Base-by-base conservation (phyloP, 2,888 invertebrate genomes). In the Diachrysia chrysitis region DNA sequence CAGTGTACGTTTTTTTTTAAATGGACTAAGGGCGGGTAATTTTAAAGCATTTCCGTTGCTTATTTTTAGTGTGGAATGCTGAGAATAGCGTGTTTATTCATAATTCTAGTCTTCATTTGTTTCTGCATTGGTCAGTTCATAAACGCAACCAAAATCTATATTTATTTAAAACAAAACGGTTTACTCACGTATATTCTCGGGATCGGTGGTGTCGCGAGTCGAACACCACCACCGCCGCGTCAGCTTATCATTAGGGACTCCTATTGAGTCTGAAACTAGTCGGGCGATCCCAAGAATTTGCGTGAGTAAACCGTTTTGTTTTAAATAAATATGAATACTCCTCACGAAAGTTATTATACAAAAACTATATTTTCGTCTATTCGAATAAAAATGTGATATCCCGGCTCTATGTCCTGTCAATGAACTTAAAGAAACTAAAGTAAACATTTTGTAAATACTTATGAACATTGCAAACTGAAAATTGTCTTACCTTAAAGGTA, bases 401-500 rank as follows among this genome's bases (percentile, higher is more conserved):
- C 48, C 48, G 21, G 48, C 48, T 14, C 21, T 56, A 32, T 51
- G 19, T 55, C 37, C 14, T 17, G 54, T 56, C 42, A 12, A 42
- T 32, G 9, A 58, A 32, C 9, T 53, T 29, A 48, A 66, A 70
- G 53, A 4, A 58, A 63, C 32, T 16, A 69, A 63, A 74, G 17
- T 58, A 61, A 17, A 58, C 23, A 14, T 21, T 60, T 58, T 51
- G 54, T 29, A 48, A 63, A 63, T 63, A 58, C 53, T 59, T 65
- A 58, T 58, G 12, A 67, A 56, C 58, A 58, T 21, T 56, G 12
- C 56, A 23, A 71, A 74, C 10, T 32, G 32, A 66, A 65, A 73
- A 35, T 19, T 9, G 17, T 63, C 35, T 71, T 79, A 76, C 72
- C 83, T 21, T 54, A 54, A 10, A 65, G 73, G 72, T 77, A 77